Conservation (phyloP, 2,797 vertebrate species). For the Phataginus tetradactyla region DNA sequence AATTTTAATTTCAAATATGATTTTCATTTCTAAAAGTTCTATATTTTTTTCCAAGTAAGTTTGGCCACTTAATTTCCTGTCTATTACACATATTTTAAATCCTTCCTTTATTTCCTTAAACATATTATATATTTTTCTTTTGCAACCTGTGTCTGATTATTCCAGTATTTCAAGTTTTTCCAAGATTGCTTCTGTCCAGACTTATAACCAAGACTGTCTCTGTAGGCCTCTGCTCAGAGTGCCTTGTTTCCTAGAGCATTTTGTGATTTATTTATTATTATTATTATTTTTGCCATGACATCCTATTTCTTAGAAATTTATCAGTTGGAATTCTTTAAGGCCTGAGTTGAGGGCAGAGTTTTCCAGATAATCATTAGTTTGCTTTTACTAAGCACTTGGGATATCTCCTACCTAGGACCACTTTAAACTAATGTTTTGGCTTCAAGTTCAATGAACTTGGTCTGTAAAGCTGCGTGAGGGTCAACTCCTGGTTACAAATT, state of each 20-base stretch:
- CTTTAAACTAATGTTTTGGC: not conserved
- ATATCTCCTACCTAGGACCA: not conserved
- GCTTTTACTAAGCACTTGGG: not conserved
- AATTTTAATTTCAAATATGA: constrained; percentile 42
- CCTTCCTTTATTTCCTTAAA: not conserved
- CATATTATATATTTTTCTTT: not conserved
- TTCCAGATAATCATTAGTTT: not conserved
- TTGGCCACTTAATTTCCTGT: not conserved
- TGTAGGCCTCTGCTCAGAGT: not conserved
- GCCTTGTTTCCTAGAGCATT: not conserved
- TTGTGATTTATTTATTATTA: not conserved
- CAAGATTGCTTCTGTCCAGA: not conserved
- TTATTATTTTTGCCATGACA: not conserved
- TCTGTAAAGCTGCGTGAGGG: not conserved
- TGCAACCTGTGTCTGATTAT: not conserved
- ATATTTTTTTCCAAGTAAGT: not conserved
- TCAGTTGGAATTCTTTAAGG: not conserved
- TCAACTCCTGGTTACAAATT: not conserved
- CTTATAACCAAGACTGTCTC: not conserved
- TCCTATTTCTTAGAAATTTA: not conserved
- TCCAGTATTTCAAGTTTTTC: not conserved
- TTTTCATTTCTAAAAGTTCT: constrained; percentile 1
- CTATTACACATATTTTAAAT: not conserved
- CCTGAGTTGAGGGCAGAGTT: not conserved
- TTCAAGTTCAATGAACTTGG: not conserved